Conservation (phyloP, 2,888 invertebrate genomes). For the Orthosia cruda region DNA sequence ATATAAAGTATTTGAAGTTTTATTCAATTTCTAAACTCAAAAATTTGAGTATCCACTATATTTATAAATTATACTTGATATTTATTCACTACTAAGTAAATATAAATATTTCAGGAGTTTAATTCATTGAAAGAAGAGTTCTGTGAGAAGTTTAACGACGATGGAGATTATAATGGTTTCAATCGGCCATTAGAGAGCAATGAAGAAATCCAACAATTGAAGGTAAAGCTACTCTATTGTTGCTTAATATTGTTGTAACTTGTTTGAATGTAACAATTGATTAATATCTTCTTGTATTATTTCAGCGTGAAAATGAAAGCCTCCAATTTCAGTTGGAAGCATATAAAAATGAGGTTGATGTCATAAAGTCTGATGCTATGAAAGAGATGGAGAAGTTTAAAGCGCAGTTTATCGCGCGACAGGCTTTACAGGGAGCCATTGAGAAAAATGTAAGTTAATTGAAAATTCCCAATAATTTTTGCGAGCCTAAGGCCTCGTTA, state of each 20-base stretch:
- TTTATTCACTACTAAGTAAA: slow-evolving; percentile 19
- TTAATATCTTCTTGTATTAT: slow-evolving; percentile 28
- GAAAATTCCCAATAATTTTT: background rate
- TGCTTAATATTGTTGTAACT: background rate
- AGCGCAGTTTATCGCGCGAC: slow-evolving; percentile 95
- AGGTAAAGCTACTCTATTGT: slow-evolving; percentile 75
- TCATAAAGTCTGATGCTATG: slow-evolving; percentile 96
- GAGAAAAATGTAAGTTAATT: slow-evolving; percentile 79
- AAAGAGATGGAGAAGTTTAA: slow-evolving; percentile 95
- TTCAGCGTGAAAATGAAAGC: slow-evolving; percentile 97
- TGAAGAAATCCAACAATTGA: slow-evolving; percentile 82
- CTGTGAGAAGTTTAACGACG: slow-evolving; percentile 86
- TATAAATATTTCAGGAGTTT: slow-evolving; percentile 84
- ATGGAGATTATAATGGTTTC: slow-evolving; percentile 80
- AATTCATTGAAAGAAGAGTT: slow-evolving; percentile 87
- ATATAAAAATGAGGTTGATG: slow-evolving; percentile 98
- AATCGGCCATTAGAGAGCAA: slow-evolving; percentile 71
- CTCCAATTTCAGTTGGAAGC: slow-evolving; percentile 98
- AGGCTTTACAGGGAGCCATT: slow-evolving; percentile 86
- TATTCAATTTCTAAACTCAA: background rate
- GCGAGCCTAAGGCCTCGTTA: background rate
- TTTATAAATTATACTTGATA: slow-evolving; percentile 11
- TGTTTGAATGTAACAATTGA: background rate
- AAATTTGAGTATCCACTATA: slow-evolving; percentile 1
- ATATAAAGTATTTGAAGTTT: slow-evolving; percentile 5